phyloP scores from a whole-genome alignment of 1,140 invertebrate genomes.

The Dendroctonus valens region DNA sequence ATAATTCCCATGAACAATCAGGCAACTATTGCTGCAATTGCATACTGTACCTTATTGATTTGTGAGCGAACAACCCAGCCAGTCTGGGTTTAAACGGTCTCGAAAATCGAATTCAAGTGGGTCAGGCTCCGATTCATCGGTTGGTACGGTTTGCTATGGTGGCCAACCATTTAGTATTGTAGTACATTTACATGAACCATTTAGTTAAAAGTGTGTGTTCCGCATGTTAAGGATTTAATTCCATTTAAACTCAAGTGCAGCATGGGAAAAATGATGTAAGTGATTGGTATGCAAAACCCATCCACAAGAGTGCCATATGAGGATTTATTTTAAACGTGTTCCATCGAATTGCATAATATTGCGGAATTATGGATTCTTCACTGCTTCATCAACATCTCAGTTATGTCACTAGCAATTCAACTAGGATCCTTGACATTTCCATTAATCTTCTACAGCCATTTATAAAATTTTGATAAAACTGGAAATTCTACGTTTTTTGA shows the following conservation, averaged over 20 bases:
- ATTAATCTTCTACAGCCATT: no score
- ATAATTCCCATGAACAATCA: slow-evolving; percentile 15
- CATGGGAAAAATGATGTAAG: slow-evolving; percentile 20
- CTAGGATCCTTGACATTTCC: no score
- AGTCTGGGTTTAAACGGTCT: slow-evolving; percentile 17
- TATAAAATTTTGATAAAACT: neutral
- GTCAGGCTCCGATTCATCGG: slow-evolving; percentile 25
- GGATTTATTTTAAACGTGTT: no score
- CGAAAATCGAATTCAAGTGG: slow-evolving; percentile 28
- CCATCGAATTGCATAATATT: no score
- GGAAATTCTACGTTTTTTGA: neutral
- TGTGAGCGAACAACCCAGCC: slow-evolving; percentile 11
- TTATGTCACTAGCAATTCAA: no score
- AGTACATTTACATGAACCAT: slow-evolving; percentile 18
- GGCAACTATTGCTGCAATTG: slow-evolving; percentile 13
- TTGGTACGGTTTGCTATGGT: slow-evolving; percentile 6
- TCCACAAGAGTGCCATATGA: no score
- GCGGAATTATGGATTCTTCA: no score
- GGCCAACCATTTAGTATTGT: slow-evolving; percentile 19
- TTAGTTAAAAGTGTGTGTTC: slow-evolving; percentile 18
- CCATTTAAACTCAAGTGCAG: slow-evolving; percentile 2
- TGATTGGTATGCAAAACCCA: neutral
- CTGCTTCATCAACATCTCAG: no score
- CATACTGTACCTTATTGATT: slow-evolving; percentile 12
- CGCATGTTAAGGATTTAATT: slow-evolving; percentile 16